phyloP scores from a whole-genome alignment of 2,888 invertebrate genomes.

The Leptinotarsa juncta region DNA sequence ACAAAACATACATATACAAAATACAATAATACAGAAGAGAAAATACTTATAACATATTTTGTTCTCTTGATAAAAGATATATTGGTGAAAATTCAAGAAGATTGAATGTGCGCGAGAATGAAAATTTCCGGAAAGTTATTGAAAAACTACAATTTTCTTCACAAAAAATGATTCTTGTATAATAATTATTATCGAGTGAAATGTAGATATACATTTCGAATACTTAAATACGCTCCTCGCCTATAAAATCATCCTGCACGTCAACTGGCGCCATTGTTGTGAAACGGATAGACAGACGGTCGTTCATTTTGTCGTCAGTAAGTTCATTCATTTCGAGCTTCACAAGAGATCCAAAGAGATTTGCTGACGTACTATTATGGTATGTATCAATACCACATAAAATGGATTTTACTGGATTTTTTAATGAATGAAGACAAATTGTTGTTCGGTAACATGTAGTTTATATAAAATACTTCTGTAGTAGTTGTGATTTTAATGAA shows the following conservation, averaged over 20 bases:
- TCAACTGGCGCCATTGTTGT: slow-evolving; percentile 35
- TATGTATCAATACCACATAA: slow-evolving; percentile 9
- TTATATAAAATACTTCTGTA: neutral
- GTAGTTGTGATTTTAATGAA: neutral
- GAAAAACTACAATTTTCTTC: neutral
- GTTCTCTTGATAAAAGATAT: no score
- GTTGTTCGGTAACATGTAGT: neutral
- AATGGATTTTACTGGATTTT: slow-evolving; percentile 10
- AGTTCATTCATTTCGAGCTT: slow-evolving; percentile 31
- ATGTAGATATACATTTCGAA: neutral
- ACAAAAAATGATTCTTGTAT: neutral
- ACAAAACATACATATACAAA: no score
- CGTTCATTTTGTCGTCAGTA: slow-evolving; percentile 34
- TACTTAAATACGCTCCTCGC: neutral
- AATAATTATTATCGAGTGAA: neutral
- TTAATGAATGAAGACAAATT: slow-evolving; percentile 10
- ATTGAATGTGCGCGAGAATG: no score
- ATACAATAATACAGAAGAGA: no score
- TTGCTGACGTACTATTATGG: neutral
- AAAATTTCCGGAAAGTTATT: no score
- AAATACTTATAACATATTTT: no score
- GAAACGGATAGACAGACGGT: slow-evolving; percentile 29
- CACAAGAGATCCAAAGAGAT: neutral
- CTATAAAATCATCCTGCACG: neutral
- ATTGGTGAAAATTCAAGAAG: no score